phyloP scores from a whole-genome alignment of 2,888 invertebrate genomes.

The Nomada goodeniana region DNA sequence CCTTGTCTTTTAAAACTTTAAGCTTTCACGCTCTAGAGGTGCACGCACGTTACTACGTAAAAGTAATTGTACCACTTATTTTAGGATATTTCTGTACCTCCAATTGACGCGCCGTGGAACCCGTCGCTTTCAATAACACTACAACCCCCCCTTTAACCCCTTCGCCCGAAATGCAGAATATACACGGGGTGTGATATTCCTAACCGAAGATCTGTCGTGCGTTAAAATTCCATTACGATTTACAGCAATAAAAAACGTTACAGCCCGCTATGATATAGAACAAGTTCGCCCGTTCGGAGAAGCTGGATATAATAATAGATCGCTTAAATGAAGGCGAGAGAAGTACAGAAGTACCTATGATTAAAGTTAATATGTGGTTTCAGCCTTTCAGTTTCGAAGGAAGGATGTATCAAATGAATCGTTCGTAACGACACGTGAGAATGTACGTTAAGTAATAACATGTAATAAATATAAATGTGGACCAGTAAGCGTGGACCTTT shows the following conservation, averaged over 20 bases:
- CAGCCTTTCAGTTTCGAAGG: slow-evolving; percentile 66
- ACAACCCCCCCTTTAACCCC: neutral
- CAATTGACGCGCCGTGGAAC: slow-evolving; percentile 15
- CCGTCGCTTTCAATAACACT: neutral
- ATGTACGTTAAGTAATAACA: neutral
- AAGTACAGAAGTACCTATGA: slow-evolving; percentile 39
- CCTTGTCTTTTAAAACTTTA: slow-evolving; percentile 34
- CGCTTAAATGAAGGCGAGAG: slow-evolving; percentile 43
- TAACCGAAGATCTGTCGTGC: slow-evolving; percentile 50
- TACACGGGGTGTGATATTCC: slow-evolving; percentile 13
- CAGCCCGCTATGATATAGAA: slow-evolving; percentile 41
- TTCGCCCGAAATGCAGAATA: neutral
- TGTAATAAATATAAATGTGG: neutral
- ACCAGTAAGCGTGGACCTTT: neutral
- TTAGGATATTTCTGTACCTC: slow-evolving; percentile 41
- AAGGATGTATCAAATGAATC: slow-evolving; percentile 37
- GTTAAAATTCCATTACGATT: slow-evolving; percentile 58
- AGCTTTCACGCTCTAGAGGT: slow-evolving; percentile 41
- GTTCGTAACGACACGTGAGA: neutral
- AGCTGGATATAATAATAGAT: slow-evolving; percentile 26
- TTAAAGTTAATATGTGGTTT: slow-evolving; percentile 57
- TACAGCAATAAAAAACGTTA: slow-evolving; percentile 62
- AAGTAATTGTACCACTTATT: slow-evolving; percentile 70
- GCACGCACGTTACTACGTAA: slow-evolving; percentile 28
- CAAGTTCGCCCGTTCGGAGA: slow-evolving; percentile 30